A percentile compares a stretch with the other conserved stretches of the same genome.
phyloP scores from a whole-genome alignment of 2,113 vertebrate species.

The Leucopsar rothschildi region DNA sequence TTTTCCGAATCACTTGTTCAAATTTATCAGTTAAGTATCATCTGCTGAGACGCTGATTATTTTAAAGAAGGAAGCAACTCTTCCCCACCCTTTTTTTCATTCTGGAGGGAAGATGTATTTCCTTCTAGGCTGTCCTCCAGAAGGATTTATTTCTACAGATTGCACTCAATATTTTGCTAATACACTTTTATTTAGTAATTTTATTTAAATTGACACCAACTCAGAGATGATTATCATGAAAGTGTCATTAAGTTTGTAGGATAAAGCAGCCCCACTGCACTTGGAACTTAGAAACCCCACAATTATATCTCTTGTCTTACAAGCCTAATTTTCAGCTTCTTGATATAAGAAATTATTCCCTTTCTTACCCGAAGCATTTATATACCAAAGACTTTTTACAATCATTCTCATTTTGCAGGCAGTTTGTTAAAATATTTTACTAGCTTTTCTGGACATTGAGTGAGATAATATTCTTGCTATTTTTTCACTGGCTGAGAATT shows the following conservation, averaged over 20 bases:
- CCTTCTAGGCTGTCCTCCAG: not conserved
- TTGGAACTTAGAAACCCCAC: not conserved
- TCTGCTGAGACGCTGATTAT: not conserved
- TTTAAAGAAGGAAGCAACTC: not conserved
- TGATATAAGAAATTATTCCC: not conserved
- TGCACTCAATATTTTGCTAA: not conserved
- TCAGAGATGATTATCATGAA: not conserved
- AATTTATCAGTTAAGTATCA: not conserved
- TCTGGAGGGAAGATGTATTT: not conserved
- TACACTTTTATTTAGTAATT: not conserved
- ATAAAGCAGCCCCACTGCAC: not conserved
- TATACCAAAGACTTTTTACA: not conserved
- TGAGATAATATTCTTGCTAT: not conserved
- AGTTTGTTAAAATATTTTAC: not conserved
- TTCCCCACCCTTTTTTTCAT: not conserved
- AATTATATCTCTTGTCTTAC: fast-evolving
- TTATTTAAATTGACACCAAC: not conserved
- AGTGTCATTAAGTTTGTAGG: not conserved
- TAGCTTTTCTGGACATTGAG: not conserved
- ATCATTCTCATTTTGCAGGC: not conserved
- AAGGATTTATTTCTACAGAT: not conserved
- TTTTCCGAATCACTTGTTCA: not conserved
- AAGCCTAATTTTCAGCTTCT: not conserved
- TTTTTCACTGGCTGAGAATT: not conserved
- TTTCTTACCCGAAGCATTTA: not conserved